phyloP scores from a whole-genome alignment of 1,140 invertebrate species.

The Cotesia typhae region DNA sequence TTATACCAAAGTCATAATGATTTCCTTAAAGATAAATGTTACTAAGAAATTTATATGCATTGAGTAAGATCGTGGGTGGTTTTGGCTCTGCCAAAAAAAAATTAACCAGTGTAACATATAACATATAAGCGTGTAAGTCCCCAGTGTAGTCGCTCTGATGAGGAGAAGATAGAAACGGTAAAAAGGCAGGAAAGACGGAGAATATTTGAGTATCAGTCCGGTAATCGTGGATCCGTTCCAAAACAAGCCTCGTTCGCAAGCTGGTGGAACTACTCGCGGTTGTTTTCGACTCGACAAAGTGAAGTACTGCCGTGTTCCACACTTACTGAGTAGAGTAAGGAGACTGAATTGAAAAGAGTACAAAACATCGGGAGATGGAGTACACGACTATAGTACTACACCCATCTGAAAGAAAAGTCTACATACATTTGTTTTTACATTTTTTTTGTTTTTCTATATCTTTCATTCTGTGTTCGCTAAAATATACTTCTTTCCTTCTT shows the following conservation, averaged over 20 bases:
- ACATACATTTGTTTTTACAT: not conserved
- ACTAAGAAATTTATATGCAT: not conserved
- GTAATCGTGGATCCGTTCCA: slow-evolving; percentile 46
- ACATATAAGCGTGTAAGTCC: too few species aligned
- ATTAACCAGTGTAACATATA: not conserved
- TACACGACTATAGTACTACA: not conserved
- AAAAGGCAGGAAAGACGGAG: slow-evolving; percentile 7
- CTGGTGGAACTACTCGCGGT: slow-evolving; percentile 20
- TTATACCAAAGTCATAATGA: slow-evolving; percentile 7
- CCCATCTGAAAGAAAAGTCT: slow-evolving; percentile 11
- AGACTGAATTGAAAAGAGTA: too few species aligned
- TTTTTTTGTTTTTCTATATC: not conserved
- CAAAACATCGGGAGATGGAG: too few species aligned
- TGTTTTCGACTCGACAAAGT: slow-evolving; percentile 23
- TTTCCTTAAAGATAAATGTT: slow-evolving; percentile 20
- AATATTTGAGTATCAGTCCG: slow-evolving; percentile 20
- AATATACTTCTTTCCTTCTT: not conserved
- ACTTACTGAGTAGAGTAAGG: too few species aligned
- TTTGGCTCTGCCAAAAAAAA: slow-evolving; percentile 24
- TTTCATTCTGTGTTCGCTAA: not conserved
- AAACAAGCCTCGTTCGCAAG: slow-evolving; percentile 47
- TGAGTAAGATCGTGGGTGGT: slow-evolving; percentile 24
- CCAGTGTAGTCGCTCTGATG: not conserved
- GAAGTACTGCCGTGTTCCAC: not conserved
- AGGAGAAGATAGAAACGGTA: not conserved